Evolutionary conservation across 2,888 invertebrate species (phyloP).

Genomic region (Leucophora obtusa): DNA sequence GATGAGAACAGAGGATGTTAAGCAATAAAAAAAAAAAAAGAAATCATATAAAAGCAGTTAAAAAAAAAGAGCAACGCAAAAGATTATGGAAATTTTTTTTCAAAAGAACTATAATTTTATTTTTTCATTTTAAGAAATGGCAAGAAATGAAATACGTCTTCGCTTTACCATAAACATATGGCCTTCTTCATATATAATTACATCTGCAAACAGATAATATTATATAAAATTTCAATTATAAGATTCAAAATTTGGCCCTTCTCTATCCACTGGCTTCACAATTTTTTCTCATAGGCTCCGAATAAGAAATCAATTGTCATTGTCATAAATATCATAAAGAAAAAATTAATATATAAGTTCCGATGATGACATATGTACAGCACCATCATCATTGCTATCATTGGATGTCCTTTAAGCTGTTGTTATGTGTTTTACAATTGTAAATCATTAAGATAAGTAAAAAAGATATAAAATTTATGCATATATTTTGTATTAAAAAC

Average conservation of each 20-base stretch:
- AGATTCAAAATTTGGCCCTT: no score
- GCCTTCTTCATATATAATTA: no score
- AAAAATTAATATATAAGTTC: not conserved
- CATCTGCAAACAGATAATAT: no score
- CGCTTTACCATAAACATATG: no score
- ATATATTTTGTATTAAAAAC: conserved; percentile 23
- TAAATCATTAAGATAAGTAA: conserved; percentile 45
- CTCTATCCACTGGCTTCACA: no score
- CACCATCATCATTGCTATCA: conserved; percentile 7
- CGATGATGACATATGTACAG: conserved; percentile 9
- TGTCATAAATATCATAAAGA: conserved; percentile 16
- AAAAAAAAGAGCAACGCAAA: conserved; percentile 13
- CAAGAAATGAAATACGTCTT: no score
- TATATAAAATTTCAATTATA: no score
- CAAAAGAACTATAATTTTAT: conserved; percentile 27
- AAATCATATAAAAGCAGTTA: not conserved
- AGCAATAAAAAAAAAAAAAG: not conserved
- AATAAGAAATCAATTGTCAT: conserved; percentile 50
- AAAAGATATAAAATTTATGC: not conserved
- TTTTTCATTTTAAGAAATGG: not conserved
- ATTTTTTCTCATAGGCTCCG: conserved; percentile 15
- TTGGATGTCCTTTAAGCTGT: conserved; percentile 30
- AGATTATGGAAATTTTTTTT: conserved; percentile 25
- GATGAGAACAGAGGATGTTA: not conserved
- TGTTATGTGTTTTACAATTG: conserved; percentile 22